Evolutionary conservation across 2,888 invertebrate genomes (phyloP).

Genomic region (Atethmia centrago): DNA sequence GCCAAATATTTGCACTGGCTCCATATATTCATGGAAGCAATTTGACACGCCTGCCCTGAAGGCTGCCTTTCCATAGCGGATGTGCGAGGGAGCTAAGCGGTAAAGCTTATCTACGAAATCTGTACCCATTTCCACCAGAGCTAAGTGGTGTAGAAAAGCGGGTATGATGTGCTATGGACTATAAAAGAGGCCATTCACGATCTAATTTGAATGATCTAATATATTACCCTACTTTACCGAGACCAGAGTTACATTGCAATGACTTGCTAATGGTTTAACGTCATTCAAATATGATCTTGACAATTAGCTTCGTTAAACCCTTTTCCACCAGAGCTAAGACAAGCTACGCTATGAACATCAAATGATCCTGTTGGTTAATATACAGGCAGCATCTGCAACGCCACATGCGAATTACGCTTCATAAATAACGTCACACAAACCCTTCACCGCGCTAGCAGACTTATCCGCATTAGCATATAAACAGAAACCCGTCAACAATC

Average conservation of each 20-base stretch:
- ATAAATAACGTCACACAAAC: background rate
- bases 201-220: too few species aligned
- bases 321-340: background rate
- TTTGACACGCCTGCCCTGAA: slow-evolving; percentile 72
- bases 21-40: slow-evolving; percentile 69
- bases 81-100: background rate
- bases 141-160: background rate
- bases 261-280: background rate
- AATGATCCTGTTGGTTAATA: background rate
- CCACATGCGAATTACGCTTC: background rate
- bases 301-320: too few species aligned
- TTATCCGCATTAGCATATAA: background rate
- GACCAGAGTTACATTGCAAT: too few species aligned
- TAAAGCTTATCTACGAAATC: background rate
- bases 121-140: background rate
- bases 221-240: too few species aligned
- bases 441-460: background rate
- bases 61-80: background rate
- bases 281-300: background rate
- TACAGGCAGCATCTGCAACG: background rate
- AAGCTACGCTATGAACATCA: background rate
- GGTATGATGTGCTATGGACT: too few species aligned
- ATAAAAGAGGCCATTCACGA: background rate
- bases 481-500: background rate
- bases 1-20: slow-evolving; percentile 73